Evolutionary conservation across 2,797 vertebrate species (phyloP).

Genomic region (Acipenser transmontanus): DNA sequence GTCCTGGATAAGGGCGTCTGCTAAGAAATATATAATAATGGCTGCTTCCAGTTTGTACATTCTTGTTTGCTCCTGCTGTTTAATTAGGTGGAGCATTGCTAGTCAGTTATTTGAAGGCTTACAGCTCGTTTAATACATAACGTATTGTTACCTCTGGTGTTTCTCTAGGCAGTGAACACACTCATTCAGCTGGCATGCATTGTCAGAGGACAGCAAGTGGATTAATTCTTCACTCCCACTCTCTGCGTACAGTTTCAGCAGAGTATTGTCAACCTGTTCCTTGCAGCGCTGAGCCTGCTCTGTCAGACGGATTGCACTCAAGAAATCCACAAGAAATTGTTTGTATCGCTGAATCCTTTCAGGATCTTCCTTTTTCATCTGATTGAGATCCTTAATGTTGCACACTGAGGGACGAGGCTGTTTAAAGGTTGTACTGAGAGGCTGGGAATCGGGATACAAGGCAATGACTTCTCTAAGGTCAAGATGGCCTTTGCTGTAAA

Average conservation of each 20-base stretch:
- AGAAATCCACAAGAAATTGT: slow-evolving; percentile 46
- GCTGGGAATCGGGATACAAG: slow-evolving; percentile 41
- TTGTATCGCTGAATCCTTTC: slow-evolving; percentile 38
- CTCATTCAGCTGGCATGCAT: slow-evolving; percentile 39
- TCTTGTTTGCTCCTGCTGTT: too few relatives aligned
- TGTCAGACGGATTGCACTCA: slow-evolving; percentile 32
- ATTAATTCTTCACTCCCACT: slow-evolving; percentile 37
- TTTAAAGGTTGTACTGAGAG: slow-evolving; percentile 34
- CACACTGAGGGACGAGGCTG: slow-evolving; percentile 30
- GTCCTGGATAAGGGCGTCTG: too few relatives aligned
- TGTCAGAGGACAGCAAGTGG: slow-evolving; percentile 37
- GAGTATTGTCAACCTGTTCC: slow-evolving; percentile 49
- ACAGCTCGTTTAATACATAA: background rate
- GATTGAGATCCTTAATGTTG: slow-evolving; percentile 36
- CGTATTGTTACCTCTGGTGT: slow-evolving; percentile 38
- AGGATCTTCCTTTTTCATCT: slow-evolving; percentile 33
- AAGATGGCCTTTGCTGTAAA: slow-evolving; percentile 47
- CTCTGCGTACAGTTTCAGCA: slow-evolving; percentile 49
- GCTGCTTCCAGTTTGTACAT: too few relatives aligned
- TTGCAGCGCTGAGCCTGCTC: slow-evolving; percentile 28
- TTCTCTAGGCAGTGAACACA: slow-evolving; percentile 44
- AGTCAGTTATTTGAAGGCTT: too few relatives aligned
- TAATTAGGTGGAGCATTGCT: too few relatives aligned
- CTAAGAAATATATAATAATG: too few relatives aligned
- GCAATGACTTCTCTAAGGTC: slow-evolving; percentile 58